phyloP scores from a whole-genome alignment of 2,888 invertebrate species.

The Lasius platythorax region DNA sequence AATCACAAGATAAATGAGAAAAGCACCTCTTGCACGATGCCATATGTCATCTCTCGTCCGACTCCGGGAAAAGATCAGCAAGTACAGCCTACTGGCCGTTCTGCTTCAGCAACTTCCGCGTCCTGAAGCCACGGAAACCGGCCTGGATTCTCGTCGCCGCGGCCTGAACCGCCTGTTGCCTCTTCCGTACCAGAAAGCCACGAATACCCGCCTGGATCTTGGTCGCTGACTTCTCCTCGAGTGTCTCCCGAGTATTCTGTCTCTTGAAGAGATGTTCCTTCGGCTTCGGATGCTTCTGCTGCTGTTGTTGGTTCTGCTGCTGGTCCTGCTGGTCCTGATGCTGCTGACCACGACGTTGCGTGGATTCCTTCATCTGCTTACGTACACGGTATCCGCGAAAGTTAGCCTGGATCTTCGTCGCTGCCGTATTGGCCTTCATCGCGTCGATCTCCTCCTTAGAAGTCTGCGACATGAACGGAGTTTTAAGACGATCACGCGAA shows the following conservation, averaged over 20 bases:
- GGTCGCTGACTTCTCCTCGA: conserved; percentile 86
- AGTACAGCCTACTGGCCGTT: conserved; percentile 73
- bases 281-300: not conserved
- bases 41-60: not conserved
- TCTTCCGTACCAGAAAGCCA: conserved; percentile 89
- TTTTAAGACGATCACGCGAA: conserved; percentile 18
- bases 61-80: not conserved
- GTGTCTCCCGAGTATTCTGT: conserved; percentile 63
- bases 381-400: conserved; percentile 87
- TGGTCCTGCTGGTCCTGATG: not conserved
- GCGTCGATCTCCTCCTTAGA: conserved; percentile 56
- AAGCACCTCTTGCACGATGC: conserved; percentile 9
- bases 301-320: not conserved
- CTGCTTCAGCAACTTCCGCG: conserved; percentile 82
- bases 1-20: conserved; percentile 26
- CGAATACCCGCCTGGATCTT: conserved; percentile 90
- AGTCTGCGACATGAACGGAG: conserved; percentile 57
- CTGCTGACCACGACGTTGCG: conserved; percentile 48
- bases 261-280: conserved; percentile 56
- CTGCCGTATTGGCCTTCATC: conserved; percentile 84
- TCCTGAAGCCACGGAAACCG: conserved; percentile 83
- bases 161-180: conserved; percentile 84
- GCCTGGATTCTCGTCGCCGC: conserved; percentile 85
- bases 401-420: conserved; percentile 88
- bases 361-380: conserved; percentile 84